Conservation (phyloP, 2,113 vertebrate genomes). For the Pandion haliaetus region DNA sequence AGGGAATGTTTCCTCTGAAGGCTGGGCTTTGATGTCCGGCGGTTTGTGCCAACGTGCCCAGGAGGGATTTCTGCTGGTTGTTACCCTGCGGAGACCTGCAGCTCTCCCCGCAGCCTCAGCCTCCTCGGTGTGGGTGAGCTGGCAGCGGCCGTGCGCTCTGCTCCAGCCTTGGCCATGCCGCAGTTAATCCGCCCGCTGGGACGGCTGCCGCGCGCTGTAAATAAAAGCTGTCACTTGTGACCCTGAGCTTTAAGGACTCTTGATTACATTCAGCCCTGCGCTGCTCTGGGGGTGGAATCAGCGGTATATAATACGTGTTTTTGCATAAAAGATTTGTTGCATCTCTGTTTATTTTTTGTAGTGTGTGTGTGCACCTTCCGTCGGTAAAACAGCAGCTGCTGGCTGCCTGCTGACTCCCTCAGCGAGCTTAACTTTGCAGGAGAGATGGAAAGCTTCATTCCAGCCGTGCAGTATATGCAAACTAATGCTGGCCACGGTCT, state of each 20-base stretch:
- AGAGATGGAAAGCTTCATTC: not conserved
- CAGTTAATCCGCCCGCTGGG: not conserved
- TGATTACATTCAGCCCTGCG: not conserved
- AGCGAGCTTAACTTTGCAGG: not conserved
- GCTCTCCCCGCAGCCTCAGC: too few relatives aligned
- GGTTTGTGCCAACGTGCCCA: accelerated
- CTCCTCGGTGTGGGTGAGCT: not conserved
- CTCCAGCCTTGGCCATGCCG: not conserved
- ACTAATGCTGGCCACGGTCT: accelerated
- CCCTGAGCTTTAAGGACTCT: constrained; percentile 12
- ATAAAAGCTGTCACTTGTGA: not conserved
- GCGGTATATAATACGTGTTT: accelerated
- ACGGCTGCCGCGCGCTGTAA: not conserved
- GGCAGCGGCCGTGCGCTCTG: not conserved
- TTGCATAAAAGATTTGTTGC: not conserved
- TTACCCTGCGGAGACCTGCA: accelerated
- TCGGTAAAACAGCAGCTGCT: not conserved
- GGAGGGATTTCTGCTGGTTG: not conserved
- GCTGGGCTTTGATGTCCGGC: not conserved
- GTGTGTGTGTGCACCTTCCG: not conserved
- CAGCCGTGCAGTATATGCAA: not conserved
- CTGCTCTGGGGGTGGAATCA: not conserved
- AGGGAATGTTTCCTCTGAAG: accelerated
- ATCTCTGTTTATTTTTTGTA: not conserved
- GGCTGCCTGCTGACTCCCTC: not conserved